These are phyloP conservation scores for Latheticus oryzae DNA, from an alignment of 2,888 invertebrate genomes.

Conservation along the genomic window DNA sequence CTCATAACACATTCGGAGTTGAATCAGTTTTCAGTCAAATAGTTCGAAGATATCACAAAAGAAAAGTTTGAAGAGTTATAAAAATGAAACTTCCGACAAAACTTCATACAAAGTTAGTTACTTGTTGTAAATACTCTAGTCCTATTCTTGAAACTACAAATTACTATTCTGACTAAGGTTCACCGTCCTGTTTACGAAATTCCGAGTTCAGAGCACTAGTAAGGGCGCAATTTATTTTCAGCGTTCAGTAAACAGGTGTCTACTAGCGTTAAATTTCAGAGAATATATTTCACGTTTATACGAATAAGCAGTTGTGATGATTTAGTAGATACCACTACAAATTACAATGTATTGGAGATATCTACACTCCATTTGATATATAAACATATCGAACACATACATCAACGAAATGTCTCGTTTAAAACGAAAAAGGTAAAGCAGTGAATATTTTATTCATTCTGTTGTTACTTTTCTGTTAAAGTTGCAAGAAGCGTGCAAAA, in stretches of 20 bases:
- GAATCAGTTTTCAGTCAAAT: conserved; percentile 5
- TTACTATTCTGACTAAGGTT: conserved; percentile 3
- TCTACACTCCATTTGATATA: background rate
- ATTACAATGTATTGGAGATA: conserved; percentile 5
- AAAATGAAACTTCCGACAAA: conserved; percentile 9
- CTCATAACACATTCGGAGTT: conserved; percentile 4
- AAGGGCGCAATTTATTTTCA: conserved; percentile 1
- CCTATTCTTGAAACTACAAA: conserved; percentile 9
- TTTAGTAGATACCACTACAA: conserved; percentile 2
- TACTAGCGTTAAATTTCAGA: background rate
- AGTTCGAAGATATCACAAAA: conserved; percentile 11
- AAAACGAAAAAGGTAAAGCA: too few species aligned
- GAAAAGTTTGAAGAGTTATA: conserved; percentile 11
- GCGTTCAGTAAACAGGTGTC: conserved; percentile 5
- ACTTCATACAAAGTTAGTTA: conserved; percentile 8
- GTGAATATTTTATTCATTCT: too few species aligned
- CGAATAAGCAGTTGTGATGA: background rate
- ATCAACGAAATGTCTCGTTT: too few species aligned
- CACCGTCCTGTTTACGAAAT: conserved; percentile 9
- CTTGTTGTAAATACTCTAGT: conserved; percentile 5
- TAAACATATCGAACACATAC: too few species aligned
- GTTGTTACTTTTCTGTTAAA: background rate
- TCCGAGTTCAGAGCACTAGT: background rate
- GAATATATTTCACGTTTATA: conserved; percentile 3
- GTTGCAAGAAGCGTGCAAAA: background rate